Evolutionary conservation across 2,888 invertebrate species (phyloP).

Genomic region (Furcula furcula): DNA sequence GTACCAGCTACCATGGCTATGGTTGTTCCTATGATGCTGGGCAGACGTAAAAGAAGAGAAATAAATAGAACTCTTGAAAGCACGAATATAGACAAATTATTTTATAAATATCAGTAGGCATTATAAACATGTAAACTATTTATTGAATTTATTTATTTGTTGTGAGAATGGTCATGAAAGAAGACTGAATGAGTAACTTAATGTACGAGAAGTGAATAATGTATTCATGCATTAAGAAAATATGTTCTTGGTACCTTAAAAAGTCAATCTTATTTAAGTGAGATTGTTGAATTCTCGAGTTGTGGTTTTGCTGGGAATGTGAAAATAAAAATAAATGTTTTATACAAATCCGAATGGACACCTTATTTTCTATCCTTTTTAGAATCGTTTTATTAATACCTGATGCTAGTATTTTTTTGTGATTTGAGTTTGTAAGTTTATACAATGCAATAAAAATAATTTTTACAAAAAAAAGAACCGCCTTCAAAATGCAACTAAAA

Average conservation of each 20-base stretch:
- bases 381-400: no score
- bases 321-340: no score
- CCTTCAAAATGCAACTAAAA: no score
- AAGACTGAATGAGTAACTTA: conserved; percentile 7
- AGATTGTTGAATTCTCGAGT: conserved; percentile 20
- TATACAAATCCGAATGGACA: no score
- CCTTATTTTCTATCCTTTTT: no score
- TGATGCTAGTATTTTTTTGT: no score
- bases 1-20: conserved; percentile 91
- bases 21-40: conserved; percentile 89
- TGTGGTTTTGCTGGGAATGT: no score
- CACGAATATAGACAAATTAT: conserved; percentile 41
- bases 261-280: conserved; percentile 6
- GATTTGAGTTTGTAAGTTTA: no score
- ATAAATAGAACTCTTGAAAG: conserved; percentile 29
- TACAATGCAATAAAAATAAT: no score
- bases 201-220: no score
- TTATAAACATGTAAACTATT: conserved; percentile 6
- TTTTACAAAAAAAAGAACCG: no score
- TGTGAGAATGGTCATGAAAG: conserved; percentile 5
- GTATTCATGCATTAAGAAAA: not conserved
- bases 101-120: conserved; percentile 35
- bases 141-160: conserved; percentile 12
- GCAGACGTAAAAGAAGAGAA: conserved; percentile 65
- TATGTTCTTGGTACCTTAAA: conserved; percentile 8